phyloP scores from a whole-genome alignment of 1,140 invertebrate genomes.

The Drosophila grimshawi region DNA sequence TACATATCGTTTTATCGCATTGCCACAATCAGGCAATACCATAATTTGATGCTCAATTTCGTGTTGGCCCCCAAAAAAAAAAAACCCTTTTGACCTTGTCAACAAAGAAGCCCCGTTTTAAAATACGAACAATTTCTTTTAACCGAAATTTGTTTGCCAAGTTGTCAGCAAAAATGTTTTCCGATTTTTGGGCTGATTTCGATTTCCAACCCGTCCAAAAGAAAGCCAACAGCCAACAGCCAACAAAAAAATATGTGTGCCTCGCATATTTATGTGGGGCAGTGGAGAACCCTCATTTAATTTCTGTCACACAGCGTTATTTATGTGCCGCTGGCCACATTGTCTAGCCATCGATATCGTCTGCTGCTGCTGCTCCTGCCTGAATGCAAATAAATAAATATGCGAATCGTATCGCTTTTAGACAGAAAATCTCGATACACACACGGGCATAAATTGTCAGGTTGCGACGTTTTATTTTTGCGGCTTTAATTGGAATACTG shows the following conservation, averaged over 20 bases:
- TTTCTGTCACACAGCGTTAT: conserved; percentile 76
- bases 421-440: conserved; percentile 18
- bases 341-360: conserved; percentile 63
- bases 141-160: conserved; percentile 69
- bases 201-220: conserved; percentile 1
- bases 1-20: conserved; percentile 22
- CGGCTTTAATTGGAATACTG: conserved; percentile 70
- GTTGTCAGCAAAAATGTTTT: conserved; percentile 52
- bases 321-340: conserved; percentile 52
- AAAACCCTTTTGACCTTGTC: conserved; percentile 63
- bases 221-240: not conserved
- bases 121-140: conserved; percentile 9
- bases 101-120: conserved; percentile 32
- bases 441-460: conserved; percentile 67
- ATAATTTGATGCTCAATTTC: conserved; percentile 74
- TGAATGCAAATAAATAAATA: conserved; percentile 75
- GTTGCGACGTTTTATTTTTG: conserved; percentile 42
- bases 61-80: conserved; percentile 1
- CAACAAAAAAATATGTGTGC: conserved; percentile 13
- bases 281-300: conserved; percentile 67
- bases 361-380: conserved; percentile 2
- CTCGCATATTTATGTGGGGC: conserved; percentile 46
- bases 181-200: conserved; percentile 40
- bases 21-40: conserved; percentile 38
- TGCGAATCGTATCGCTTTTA: conserved; percentile 38